Evolutionary conservation across 2,113 vertebrate species (phyloP).

Genomic region (Sialia sialis): DNA sequence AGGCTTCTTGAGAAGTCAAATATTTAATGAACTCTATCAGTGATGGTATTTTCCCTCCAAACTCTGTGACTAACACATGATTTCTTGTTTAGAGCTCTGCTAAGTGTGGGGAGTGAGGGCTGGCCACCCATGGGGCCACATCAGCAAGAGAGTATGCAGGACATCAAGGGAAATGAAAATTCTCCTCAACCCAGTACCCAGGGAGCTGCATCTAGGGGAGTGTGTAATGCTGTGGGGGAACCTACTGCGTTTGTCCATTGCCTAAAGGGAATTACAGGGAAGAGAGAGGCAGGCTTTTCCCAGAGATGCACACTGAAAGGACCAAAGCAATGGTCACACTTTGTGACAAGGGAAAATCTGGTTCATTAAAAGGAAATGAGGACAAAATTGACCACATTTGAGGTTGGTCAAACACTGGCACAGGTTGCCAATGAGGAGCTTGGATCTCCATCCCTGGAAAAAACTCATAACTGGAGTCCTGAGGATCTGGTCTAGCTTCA

Average conservation of each 20-base stretch:
- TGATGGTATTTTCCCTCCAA: background rate
- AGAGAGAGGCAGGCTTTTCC: background rate
- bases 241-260: background rate
- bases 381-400: too few relatives aligned
- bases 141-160: background rate
- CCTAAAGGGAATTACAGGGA: background rate
- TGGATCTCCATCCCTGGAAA: background rate
- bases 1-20: background rate
- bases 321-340: background rate
- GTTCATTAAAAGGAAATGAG: background rate
- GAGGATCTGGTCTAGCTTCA: background rate
- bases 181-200: background rate
- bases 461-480: background rate
- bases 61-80: background rate
- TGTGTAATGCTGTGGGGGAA: background rate
- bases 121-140: background rate
- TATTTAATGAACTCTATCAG: background rate
- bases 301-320: background rate
- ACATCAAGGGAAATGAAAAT: fast-evolving
- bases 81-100: background rate
- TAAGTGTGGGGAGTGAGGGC: background rate
- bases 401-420: background rate
- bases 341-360: background rate
- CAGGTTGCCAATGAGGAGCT: background rate
- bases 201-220: background rate